phyloP scores from a whole-genome alignment of 2,113 vertebrate species.

The Prunella himalayana region DNA sequence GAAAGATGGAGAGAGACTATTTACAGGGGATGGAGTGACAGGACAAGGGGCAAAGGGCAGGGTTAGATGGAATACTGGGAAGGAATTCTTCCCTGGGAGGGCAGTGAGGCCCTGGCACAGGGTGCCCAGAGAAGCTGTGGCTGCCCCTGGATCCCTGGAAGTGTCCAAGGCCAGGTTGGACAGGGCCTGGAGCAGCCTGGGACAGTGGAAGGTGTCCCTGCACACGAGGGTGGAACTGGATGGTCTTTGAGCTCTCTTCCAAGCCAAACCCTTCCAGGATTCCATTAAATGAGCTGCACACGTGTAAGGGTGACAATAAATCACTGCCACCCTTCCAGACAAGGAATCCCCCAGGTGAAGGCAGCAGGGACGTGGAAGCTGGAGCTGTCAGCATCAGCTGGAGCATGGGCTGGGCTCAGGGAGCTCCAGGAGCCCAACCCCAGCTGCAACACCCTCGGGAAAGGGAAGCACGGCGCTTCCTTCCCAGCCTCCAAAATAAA shows the following conservation, averaged over 20 bases:
- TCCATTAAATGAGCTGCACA: neutral
- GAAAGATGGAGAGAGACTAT: neutral
- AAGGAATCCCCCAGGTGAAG: neutral
- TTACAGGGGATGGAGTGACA: neutral
- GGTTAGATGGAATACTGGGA: accelerated
- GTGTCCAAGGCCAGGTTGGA: neutral
- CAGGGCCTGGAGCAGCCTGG: accelerated
- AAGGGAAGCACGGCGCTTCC: neutral
- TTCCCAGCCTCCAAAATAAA: neutral
- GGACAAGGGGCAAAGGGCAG: neutral
- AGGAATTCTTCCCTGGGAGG: accelerated
- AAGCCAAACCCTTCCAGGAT: neutral
- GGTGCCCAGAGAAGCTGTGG: neutral
- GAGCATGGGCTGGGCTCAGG: neutral
- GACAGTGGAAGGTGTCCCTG: neutral
- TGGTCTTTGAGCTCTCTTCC: neutral
- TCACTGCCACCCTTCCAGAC: neutral
- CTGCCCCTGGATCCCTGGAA: neutral
- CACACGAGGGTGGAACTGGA: neutral
- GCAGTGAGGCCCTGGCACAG: accelerated
- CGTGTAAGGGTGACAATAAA: neutral
- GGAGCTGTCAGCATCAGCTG: neutral
- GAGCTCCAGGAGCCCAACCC: neutral
- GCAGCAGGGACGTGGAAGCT: neutral
- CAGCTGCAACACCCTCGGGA: neutral